Evolutionary conservation across 2,888 invertebrate species (phyloP).

Genomic region (Drosophila neonasuta): DNA sequence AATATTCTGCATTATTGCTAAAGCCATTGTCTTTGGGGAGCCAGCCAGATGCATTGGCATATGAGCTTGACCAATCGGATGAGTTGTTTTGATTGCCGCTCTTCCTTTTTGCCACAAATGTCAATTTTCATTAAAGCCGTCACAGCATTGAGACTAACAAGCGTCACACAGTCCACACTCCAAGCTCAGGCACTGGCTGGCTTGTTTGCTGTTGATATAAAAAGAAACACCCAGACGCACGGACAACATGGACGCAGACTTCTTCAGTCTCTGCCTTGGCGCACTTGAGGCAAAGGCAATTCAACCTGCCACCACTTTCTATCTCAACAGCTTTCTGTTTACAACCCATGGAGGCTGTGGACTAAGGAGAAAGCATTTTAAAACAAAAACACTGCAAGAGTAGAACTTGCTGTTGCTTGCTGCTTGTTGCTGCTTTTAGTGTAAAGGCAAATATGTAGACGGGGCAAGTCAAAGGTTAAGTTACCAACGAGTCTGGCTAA

Average conservation of each 20-base stretch:
- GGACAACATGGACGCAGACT: constrained; percentile 14
- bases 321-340: constrained; percentile 37
- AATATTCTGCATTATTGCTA: constrained; percentile 22
- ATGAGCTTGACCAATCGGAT: constrained; percentile 25
- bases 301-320: constrained; percentile 33
- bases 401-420: constrained; percentile 5
- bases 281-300: constrained; percentile 37
- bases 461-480: constrained; percentile 29
- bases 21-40: constrained; percentile 6
- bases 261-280: constrained; percentile 23
- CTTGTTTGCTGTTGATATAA: constrained; percentile 23
- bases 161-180: not conserved
- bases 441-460: constrained; percentile 46
- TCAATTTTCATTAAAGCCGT: constrained; percentile 50
- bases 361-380: constrained; percentile 21
- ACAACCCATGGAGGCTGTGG: constrained; percentile 41
- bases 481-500: not conserved
- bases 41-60: not conserved
- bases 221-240: constrained; percentile 19
- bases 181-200: not conserved
- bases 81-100: constrained; percentile 38
- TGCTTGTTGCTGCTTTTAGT: constrained; percentile 32
- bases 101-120: constrained; percentile 41
- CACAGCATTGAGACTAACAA: constrained; percentile 6
- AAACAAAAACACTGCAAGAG: constrained; percentile 30